phyloP scores from a whole-genome alignment of 2,797 vertebrate genomes.

The Alfaro cultratus region DNA sequence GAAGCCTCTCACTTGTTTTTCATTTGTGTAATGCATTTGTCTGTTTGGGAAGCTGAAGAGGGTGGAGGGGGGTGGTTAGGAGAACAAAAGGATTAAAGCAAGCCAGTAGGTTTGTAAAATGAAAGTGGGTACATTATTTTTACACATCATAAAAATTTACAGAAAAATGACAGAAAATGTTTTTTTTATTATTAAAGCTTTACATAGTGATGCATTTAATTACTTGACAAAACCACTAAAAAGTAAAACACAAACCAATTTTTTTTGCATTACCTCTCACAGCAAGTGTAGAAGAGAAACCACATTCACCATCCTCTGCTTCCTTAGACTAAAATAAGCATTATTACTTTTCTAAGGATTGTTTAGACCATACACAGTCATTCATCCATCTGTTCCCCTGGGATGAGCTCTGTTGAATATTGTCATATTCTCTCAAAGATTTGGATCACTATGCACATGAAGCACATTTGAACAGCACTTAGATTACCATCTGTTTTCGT shows the following conservation, averaged over 20 bases:
- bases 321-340: background rate
- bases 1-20: slow-evolving; percentile 81
- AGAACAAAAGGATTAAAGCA: slow-evolving; percentile 57
- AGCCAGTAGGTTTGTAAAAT: slow-evolving; percentile 51
- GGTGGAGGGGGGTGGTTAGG: background rate
- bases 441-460: background rate
- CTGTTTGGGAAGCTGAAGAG: slow-evolving; percentile 82
- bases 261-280: background rate
- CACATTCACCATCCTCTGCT: background rate
- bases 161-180: background rate
- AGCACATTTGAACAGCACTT: background rate
- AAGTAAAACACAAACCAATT: background rate
- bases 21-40: slow-evolving; percentile 94
- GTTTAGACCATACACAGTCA: background rate
- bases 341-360: slow-evolving; percentile 1
- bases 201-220: background rate
- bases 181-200: slow-evolving; percentile 9
- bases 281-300: background rate
- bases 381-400: background rate
- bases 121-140: slow-evolving; percentile 50
- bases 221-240: background rate
- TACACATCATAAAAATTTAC: slow-evolving; percentile 16
- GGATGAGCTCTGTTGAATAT: slow-evolving; percentile 7
- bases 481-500: too few relatives aligned
- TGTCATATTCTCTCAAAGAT: slow-evolving; percentile 1